Base-by-base conservation (phyloP, 2,113 vertebrate species). In the Gorsachius goisagi region DNA sequence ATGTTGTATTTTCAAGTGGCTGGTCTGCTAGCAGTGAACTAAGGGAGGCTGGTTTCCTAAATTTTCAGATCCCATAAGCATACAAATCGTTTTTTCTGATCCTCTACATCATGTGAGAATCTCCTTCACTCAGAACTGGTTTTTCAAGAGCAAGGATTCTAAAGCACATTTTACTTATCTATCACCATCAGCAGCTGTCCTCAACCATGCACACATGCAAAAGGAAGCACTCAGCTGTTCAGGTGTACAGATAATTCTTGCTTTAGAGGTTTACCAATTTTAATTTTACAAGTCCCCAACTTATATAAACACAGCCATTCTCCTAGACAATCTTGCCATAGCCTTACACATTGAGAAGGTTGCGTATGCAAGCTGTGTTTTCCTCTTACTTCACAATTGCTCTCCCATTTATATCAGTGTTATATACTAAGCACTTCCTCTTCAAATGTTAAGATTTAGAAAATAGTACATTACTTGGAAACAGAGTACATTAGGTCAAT, bases 141-240 rank as follows among this genome's bases (percentile, higher is more conserved):
- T 44, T 84, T 64, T 63, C 28, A 74, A 41, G 12, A 92, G 16
- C 9, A 83, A 45, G 27, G 26, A n/a, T 62, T 90, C 50, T 62
- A 50, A 73, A 75, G 5, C 20, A 44, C 20, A 5, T 71, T 47
- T 79, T 71, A 35, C 18, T 73, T 39, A 0, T 6, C 0, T 3
- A 39, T 11, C 33, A 21, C 47, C 77, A 71, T 9, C 37, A 81
- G 55, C 35, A 44, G 24, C 74, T 79, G 52, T 16, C 71, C 75
- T 60, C 63, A 60, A 12, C 39, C 39, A 60, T 2, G 47, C 18
- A 41, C 50, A 32, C 0, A 0, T 1, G 8, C 22, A 35, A 30
- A 30, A 63, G 23, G 16, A 88, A 59, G 35, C 62, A 72, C 21
- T 64, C 12, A 24, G 28, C 79, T 80, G 11, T 26, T 44, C 47